Evolutionary conservation across 2,113 vertebrate species (phyloP).

Genomic region (Gadus macrocephalus): DNA sequence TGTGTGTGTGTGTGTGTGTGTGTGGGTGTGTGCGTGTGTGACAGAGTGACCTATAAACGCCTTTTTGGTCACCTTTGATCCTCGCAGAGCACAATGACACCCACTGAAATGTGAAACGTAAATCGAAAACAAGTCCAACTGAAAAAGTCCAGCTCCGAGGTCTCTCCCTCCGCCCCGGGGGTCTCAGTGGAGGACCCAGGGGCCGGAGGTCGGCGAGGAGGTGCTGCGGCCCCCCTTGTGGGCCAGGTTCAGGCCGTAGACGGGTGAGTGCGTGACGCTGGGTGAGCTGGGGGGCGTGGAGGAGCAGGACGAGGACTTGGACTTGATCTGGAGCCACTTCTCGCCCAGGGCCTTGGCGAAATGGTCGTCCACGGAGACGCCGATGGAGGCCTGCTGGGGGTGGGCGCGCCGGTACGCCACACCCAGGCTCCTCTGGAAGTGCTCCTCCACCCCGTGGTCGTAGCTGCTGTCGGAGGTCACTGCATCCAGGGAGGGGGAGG

Average conservation of each 20-base stretch:
- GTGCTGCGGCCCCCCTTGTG: conserved; percentile 54
- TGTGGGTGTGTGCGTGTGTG: conserved; percentile 15
- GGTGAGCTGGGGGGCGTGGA: conserved; percentile 69
- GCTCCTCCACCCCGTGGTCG: conserved; percentile 74
- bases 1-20: background rate
- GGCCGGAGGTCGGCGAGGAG: conserved; percentile 45
- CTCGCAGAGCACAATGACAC: conserved; percentile 33
- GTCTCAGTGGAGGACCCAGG: conserved; percentile 63
- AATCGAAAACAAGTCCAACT: conserved; percentile 47
- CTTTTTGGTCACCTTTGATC: conserved; percentile 18
- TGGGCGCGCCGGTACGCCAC: conserved; percentile 61
- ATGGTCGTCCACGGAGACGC: conserved; percentile 77
- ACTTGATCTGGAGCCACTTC: conserved; percentile 75
- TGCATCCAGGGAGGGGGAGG: conserved; percentile 33
- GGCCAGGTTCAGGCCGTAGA: conserved; percentile 48
- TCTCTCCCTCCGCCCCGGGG: conserved; percentile 1
- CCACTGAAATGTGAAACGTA: conserved; percentile 29
- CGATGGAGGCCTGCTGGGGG: conserved; percentile 68
- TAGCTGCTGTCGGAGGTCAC: conserved; percentile 58
- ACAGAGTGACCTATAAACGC: conserved; percentile 17
- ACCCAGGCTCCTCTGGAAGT: conserved; percentile 77
- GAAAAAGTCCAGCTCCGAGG: too few relatives aligned
- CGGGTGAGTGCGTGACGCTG: conserved; percentile 62
- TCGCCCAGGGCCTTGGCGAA: conserved; percentile 79
- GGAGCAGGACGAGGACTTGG: conserved; percentile 68